A percentile compares a stretch with the other conserved stretches of the same genome.
These are phyloP conservation scores for Diadophis punctatus DNA, from an alignment of 2,113 vertebrate genomes.

Conservation along the genomic window DNA sequence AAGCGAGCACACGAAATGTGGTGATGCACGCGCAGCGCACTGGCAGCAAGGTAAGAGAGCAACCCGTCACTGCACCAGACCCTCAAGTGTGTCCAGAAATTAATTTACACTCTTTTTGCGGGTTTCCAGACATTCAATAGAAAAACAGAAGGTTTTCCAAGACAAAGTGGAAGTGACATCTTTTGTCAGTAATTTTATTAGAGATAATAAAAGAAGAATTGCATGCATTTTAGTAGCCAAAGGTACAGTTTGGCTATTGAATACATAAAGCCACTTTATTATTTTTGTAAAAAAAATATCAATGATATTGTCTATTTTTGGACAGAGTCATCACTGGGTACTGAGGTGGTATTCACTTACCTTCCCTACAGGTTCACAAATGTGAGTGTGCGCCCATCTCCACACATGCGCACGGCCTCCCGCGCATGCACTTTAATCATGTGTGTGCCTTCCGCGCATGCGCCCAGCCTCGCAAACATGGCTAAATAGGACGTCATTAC, in stretches of 20 bases:
- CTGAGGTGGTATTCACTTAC: too few relatives aligned
- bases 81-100: constrained; percentile 32
- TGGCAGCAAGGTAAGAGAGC: too few relatives aligned
- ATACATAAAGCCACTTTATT: neutral
- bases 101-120: constrained; percentile 18
- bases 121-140: constrained; percentile 13
- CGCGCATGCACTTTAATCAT: too few relatives aligned
- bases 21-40: too few relatives aligned
- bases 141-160: neutral
- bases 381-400: too few relatives aligned
- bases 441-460: too few relatives aligned
- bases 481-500: too few relatives aligned
- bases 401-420: too few relatives aligned
- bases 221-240: neutral
- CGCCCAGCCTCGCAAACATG: too few relatives aligned
- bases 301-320: neutral
- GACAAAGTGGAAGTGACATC: neutral
- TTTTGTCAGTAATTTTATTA: neutral
- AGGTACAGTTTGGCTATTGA: neutral
- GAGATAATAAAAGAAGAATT: neutral
- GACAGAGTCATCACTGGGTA: neutral
- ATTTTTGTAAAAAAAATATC: neutral
- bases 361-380: too few relatives aligned
- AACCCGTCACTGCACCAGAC: too few relatives aligned
- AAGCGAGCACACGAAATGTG: too few relatives aligned